A percentile compares a stretch with the other conserved stretches of the same genome.
These are phyloP conservation scores for Enteromius thamalakanensis DNA, from an alignment of 2,797 vertebrate genomes.

Conservation along the genomic window DNA sequence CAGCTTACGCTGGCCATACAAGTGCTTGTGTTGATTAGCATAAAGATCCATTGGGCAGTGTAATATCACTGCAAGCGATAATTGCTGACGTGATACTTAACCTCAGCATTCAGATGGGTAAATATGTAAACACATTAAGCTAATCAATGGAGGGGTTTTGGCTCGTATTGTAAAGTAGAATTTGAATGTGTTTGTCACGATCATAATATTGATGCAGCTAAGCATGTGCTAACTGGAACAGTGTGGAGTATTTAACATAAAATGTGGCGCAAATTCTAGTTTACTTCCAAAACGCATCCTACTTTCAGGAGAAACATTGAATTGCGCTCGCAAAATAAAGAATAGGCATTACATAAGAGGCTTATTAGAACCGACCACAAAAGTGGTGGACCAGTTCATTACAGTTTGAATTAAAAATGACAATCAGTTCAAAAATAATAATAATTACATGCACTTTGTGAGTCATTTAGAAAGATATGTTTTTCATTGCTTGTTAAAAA, in stretches of 20 bases:
- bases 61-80: constrained; percentile 47
- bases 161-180: not conserved
- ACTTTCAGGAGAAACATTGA: not conserved
- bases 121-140: constrained; percentile 60
- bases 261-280: not conserved
- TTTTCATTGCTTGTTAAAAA: not conserved
- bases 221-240: not conserved
- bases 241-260: not conserved
- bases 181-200: constrained; percentile 4
- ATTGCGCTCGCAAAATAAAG: not conserved
- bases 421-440: not conserved
- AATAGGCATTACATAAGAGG: not conserved
- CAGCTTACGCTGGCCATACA: constrained; percentile 37
- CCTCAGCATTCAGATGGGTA: constrained; percentile 51
- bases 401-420: not conserved
- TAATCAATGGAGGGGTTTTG: constrained; percentile 26
- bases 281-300: not conserved
- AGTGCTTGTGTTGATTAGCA: constrained; percentile 61
- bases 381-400: not conserved
- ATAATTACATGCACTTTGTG: not conserved
- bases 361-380: not conserved
- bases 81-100: constrained; percentile 61
- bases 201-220: not conserved
- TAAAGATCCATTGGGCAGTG: not conserved
- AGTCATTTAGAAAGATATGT: not conserved